Evolutionary conservation across 2,888 invertebrate species (phyloP).

Genomic region (Temnothorax ravouxi): DNA sequence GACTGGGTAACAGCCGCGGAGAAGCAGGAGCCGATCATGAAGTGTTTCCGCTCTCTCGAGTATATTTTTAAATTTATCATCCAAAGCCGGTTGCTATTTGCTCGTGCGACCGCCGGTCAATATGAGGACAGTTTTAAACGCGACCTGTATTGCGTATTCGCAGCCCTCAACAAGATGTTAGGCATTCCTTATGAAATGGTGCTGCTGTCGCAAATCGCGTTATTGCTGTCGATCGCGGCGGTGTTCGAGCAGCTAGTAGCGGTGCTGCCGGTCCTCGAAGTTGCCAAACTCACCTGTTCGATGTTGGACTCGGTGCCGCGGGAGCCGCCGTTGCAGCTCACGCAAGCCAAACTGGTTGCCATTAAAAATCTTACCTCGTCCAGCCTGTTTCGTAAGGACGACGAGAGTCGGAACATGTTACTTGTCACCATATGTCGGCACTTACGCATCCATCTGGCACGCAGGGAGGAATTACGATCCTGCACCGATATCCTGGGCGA

Average conservation of each 20-base stretch:
- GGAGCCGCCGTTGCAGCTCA: slow-evolving; percentile 90
- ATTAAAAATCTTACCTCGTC: slow-evolving; percentile 93
- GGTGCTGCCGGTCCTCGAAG: slow-evolving; percentile 92
- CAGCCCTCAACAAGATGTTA: slow-evolving; percentile 93
- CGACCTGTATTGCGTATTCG: slow-evolving; percentile 93
- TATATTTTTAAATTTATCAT: slow-evolving; percentile 97
- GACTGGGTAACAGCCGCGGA: slow-evolving; percentile 95
- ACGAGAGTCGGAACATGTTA: slow-evolving; percentile 94
- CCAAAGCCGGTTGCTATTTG: slow-evolving; percentile 94
- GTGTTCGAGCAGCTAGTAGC: slow-evolving; percentile 94
- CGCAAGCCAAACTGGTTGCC: slow-evolving; percentile 93
- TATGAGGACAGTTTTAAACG: slow-evolving; percentile 95
- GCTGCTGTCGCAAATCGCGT: slow-evolving; percentile 93
- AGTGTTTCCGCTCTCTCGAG: slow-evolving; percentile 95
- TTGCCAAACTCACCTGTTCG: slow-evolving; percentile 93
- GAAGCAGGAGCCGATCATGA: slow-evolving; percentile 95
- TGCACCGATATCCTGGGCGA: slow-evolving; percentile 96
- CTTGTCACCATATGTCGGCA: slow-evolving; percentile 95
- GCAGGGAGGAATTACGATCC: slow-evolving; percentile 93
- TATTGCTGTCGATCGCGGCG: slow-evolving; percentile 93
- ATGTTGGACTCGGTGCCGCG: slow-evolving; percentile 92
- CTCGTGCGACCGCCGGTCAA: slow-evolving; percentile 95
- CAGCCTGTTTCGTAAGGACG: slow-evolving; percentile 90
- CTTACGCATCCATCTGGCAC: slow-evolving; percentile 93
- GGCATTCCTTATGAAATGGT: slow-evolving; percentile 91